Percentiles rank a stretch among this genome's conserved stretches.
phyloP scores from a whole-genome alignment of 2,797 vertebrate species.

The Myoxocephalus aenaeus region DNA sequence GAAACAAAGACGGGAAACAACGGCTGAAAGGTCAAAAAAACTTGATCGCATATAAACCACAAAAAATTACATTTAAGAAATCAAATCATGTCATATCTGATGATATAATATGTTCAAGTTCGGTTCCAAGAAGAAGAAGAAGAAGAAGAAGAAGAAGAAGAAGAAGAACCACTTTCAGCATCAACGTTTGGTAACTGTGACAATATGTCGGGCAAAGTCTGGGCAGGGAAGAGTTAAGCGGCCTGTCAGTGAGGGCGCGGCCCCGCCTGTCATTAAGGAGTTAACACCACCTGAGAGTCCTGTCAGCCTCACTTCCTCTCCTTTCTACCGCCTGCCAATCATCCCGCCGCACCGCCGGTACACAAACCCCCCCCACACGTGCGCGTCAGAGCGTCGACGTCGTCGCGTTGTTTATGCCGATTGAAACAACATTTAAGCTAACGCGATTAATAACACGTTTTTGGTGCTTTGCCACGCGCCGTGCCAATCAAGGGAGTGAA shows the following conservation, averaged over 20 bases:
- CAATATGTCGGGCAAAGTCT: neutral
- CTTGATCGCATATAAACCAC: neutral
- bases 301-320: conserved; percentile 80
- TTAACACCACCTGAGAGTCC: conserved; percentile 79
- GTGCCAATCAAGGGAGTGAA: conserved; percentile 10
- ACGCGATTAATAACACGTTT: neutral
- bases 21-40: conserved; percentile 37
- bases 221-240: conserved; percentile 60
- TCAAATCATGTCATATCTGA: neutral
- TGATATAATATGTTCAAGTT: too few species aligned
- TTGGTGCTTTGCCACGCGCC: neutral
- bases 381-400: neutral
- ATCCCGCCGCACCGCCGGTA: conserved; percentile 50
- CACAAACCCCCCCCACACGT: too few species aligned
- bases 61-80: neutral
- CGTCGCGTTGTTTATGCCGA: neutral
- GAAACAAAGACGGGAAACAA: conserved; percentile 47
- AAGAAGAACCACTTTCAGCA: neutral
- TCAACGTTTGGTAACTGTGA: neutral
- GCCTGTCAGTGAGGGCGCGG: conserved; percentile 51
- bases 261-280: conserved; percentile 68
- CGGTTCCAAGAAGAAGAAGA: too few species aligned
- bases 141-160: neutral
- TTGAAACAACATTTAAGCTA: conserved; percentile 19
- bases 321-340: conserved; percentile 78